phyloP scores from a whole-genome alignment of 2,888 invertebrate genomes.

The Phrixothrix hirtus region DNA sequence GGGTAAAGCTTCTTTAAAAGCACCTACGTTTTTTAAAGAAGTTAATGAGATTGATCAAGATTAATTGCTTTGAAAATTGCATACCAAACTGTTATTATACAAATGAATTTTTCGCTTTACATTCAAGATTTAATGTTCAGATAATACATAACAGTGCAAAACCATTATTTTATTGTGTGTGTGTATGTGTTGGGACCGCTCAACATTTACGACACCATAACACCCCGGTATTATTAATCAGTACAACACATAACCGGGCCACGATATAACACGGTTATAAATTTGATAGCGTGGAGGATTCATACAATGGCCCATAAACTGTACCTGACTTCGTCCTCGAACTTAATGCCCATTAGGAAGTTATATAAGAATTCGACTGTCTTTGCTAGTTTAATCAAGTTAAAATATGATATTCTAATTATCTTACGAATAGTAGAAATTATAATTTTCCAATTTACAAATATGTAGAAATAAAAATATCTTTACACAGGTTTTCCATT shows the following conservation, averaged over 20 bases:
- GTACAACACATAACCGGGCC: conserved; percentile 13
- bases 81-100: too few species aligned
- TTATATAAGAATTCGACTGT: too few species aligned
- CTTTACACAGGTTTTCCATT: conserved; percentile 11
- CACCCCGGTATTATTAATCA: conserved; percentile 14
- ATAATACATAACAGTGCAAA: neutral
- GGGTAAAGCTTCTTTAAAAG: too few species aligned
- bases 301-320: conserved; percentile 16
- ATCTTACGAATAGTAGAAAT: too few species aligned
- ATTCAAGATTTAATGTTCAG: neutral
- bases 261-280: conserved; percentile 18
- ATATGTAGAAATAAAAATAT: neutral
- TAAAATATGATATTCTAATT: too few species aligned
- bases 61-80: too few species aligned
- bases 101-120: too few species aligned
- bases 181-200: conserved; percentile 3
- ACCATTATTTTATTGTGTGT: neutral
- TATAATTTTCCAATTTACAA: too few species aligned
- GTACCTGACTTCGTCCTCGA: conserved; percentile 3
- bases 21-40: too few species aligned
- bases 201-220: conserved; percentile 12
- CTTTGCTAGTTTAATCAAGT: too few species aligned
- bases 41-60: too few species aligned
- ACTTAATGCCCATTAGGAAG: conserved; percentile 17
- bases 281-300: conserved; percentile 17